Percentiles rank a stretch among this genome's conserved stretches.
phyloP scores from a whole-genome alignment of 2,888 invertebrate species.

The Caenorhabditis sp. region DNA sequence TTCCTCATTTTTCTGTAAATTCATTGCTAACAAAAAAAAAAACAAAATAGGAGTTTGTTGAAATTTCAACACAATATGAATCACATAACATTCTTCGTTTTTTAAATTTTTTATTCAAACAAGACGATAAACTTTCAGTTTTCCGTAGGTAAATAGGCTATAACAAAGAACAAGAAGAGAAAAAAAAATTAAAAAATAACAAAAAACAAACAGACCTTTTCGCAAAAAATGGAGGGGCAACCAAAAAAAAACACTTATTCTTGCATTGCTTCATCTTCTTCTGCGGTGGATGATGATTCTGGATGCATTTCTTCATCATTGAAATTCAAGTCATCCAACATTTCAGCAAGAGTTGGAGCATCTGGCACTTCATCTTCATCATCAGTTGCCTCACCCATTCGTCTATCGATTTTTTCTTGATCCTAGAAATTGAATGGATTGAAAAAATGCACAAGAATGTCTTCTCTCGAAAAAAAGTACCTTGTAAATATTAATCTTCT shows the following conservation, averaged over 20 bases:
- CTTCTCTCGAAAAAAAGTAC: too few relatives aligned
- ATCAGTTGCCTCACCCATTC: constrained; percentile 50
- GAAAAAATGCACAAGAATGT: too few relatives aligned
- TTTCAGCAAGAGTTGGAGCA: constrained; percentile 85
- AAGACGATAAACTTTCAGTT: not conserved
- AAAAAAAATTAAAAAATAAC: not conserved
- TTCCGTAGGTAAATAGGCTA: not conserved
- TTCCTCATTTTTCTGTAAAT: too few relatives aligned
- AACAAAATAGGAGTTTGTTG: not conserved
- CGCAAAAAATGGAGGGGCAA: too few relatives aligned
- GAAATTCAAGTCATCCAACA: constrained; percentile 88
- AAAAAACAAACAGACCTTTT: constrained; percentile 5
- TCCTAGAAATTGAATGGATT: too few relatives aligned
- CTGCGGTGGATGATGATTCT: not conserved
- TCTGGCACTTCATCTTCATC: constrained; percentile 78
- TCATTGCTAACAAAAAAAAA: too few relatives aligned
- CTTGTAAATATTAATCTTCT: constrained; percentile 89
- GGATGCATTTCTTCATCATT: constrained; percentile 71
- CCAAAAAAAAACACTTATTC: constrained; percentile 14
- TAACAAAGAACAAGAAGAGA: not conserved
- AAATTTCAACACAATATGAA: not conserved
- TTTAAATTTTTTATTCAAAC: not conserved
- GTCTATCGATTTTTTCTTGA: constrained; percentile 22
- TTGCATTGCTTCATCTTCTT: constrained; percentile 25
- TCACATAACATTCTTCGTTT: too few relatives aligned